Percentiles rank a stretch among this genome's conserved stretches.
Evolutionary conservation across 1,140 invertebrate species (phyloP).

Genomic region (Rhopalosiphum maidis): DNA sequence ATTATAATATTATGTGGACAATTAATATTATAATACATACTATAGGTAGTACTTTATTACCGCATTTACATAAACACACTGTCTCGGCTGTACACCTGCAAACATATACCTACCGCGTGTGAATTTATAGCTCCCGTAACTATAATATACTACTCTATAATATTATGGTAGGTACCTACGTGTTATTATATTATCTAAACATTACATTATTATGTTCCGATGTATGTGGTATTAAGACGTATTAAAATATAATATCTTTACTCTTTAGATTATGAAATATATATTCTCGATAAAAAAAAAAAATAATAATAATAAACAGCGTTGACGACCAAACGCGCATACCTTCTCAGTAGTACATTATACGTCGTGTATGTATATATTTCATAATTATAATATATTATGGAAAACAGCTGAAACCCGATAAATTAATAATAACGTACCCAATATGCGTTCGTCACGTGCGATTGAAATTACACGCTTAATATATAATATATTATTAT

Average conservation of each 20-base stretch:
- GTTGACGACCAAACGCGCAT: neutral
- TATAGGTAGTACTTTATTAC: neutral
- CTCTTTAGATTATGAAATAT: neutral
- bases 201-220: neutral
- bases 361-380: no score
- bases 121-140: constrained; percentile 1
- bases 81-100: neutral
- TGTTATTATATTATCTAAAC: neutral
- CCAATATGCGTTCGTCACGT: neutral
- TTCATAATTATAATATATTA: no score
- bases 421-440: neutral
- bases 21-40: neutral
- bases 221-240: neutral
- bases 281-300: neutral
- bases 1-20: neutral
- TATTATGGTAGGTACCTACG: neutral
- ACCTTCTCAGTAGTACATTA: neutral
- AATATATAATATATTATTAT: neutral
- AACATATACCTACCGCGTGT: neutral
- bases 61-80: neutral
- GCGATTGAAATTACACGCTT: neutral
- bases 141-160: neutral
- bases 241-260: neutral
- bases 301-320: neutral
- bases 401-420: neutral